Conservation (phyloP, 2,113 vertebrate genomes). For the Pteruthius melanotis region DNA sequence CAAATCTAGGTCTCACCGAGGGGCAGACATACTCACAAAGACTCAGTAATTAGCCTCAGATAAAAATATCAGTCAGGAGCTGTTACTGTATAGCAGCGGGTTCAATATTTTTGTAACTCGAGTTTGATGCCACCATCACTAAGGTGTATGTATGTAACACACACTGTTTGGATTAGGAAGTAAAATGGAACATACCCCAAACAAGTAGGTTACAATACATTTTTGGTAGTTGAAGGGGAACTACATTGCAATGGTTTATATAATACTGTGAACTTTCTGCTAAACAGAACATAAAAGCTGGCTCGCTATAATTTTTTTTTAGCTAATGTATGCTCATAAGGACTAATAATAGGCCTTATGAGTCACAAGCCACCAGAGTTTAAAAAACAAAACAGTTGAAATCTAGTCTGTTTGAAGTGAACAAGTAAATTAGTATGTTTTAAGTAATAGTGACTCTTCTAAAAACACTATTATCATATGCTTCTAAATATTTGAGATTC, state of each 20-base stretch:
- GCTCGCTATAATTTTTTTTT: neutral
- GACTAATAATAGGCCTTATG: conserved; percentile 55
- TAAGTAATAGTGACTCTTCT: neutral
- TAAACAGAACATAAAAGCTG: conserved; percentile 16
- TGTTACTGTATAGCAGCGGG: neutral
- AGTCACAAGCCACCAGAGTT: conserved; percentile 42
- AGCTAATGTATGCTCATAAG: conserved; percentile 4
- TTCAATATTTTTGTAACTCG: neutral
- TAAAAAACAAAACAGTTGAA: conserved; percentile 15
- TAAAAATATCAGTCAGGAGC: neutral
- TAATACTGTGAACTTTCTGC: conserved; percentile 22
- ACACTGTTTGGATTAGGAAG: neutral
- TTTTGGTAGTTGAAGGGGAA: neutral
- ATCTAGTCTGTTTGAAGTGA: conserved; percentile 10
- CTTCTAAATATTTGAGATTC: conserved; percentile 23
- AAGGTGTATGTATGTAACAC: neutral
- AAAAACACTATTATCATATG: neutral
- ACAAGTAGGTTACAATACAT: neutral
- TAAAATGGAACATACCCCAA: neutral
- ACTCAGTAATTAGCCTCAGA: neutral
- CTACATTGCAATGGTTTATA: neutral
- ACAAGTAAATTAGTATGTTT: conserved; percentile 1
- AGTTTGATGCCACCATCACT: neutral
- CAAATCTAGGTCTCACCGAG: neutral
- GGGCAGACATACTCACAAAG: neutral